A percentile compares a stretch with the other conserved stretches of the same genome.
Conservation (phyloP, 2,113 vertebrate genomes). For the Grantiella picta region DNA sequence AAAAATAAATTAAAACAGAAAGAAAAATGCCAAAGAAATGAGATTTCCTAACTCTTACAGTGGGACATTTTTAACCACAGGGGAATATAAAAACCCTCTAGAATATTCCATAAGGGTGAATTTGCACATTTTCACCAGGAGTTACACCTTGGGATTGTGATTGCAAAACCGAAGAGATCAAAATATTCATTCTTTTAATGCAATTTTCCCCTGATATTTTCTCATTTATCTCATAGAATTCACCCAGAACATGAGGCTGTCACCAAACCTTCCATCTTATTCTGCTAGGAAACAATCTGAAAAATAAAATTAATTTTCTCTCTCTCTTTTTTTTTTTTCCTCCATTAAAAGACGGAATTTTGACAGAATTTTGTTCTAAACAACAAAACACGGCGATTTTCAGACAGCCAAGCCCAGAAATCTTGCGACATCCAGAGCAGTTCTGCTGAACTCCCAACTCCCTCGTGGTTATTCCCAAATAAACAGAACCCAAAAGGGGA, state of each 20-base stretch:
- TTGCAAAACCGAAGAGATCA: not conserved
- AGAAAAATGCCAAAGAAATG: not conserved
- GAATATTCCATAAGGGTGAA: not conserved
- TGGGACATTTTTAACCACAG: not conserved
- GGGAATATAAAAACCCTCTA: not conserved
- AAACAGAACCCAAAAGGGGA: not conserved
- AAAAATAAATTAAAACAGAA: not conserved
- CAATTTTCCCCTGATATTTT: not conserved
- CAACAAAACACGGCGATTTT: not conserved
- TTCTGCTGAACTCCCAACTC: not conserved
- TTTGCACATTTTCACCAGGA: not conserved
- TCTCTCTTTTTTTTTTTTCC: not conserved
- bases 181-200: not conserved
- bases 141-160: not conserved
- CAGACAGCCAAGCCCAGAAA: not conserved
- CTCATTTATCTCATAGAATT: not conserved
- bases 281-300: not conserved
- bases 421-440: not conserved
- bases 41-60: not conserved
- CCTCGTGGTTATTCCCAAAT: not conserved
- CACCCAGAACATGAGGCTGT: rapidly evolving
- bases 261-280: not conserved
- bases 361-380: not conserved
- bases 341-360: not conserved
- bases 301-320: not conserved